Evolutionary conservation across 1,140 invertebrate genomes (phyloP), one percentile per base, ranked within the genome.

Genomic region (Megalopta genalis): DNA sequence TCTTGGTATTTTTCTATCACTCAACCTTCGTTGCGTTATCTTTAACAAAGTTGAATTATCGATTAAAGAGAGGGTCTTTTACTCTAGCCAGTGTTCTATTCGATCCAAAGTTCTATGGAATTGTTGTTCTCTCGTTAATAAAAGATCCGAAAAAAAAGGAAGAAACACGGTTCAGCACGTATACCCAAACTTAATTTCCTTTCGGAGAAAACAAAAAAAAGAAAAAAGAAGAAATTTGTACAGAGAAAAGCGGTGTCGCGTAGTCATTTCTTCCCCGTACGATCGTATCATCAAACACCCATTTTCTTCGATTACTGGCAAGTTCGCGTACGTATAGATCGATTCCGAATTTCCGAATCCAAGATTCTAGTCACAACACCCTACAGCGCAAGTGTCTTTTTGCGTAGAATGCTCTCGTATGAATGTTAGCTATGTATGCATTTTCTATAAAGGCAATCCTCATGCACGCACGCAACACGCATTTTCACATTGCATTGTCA

Each of bases 91-190:
- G 73, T 89, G 83, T 89, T 90, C 83, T 89, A 90, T 81, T 84
- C 81, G 82, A 86, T 88, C 42, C 88, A 84, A 82, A 85, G 84
- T 88, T 90, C 86, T 90, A 84, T 82, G 86, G 81, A 89, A 88
- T 80, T 90, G 81, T 90, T 91, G 89, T 90, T 90, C 90, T 91
- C 86, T 90, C 86, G 86, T 90, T 90, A 88, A 91, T 91, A 88
- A 91, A 89, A 89, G 86, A 32, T 78, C 72, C 83, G 84, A 85
- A 76, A 83, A 84, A 87, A 79, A 83, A 84, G 85, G 73, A 80
- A 71, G 39, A 80, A 82, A 79, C 80, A 86, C 69, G 80, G 54
- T 80, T 39, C 64, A 84, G 83, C 57, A 77, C 49, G 82, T 78
- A 75, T 77, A 80, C 78, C 63, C 69, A 77, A 76, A 64, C 69